Base-by-base conservation (phyloP, 2,113 vertebrate species). In the Rhodinocichla rosea region DNA sequence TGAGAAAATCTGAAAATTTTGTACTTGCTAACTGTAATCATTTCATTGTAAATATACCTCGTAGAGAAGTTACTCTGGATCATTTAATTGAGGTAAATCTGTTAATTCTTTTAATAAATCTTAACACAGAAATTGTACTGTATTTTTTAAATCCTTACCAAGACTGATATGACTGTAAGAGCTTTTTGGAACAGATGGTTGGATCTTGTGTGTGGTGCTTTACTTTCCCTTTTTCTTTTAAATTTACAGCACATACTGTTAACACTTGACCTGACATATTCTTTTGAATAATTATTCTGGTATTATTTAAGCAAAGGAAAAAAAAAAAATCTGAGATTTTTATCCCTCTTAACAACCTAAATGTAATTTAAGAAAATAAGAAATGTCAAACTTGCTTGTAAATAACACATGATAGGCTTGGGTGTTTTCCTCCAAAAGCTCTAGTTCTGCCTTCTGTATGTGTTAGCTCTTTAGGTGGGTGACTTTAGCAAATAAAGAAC, bases 181-280 rank as follows among this genome's bases (percentile, higher is more conserved):
- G 50, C 53, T 87, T 96, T 95, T 96, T 89, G 94, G 79, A 98
- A 98, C 97, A 98, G 97, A 98, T 98, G 98, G 98, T 78, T 97
- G 42, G 75, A 96, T 97, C 95, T 95, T 95, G 79, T 92, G n/a
- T 97, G 30, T 88, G 42, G 33, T 91, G 49, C 5, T 85, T 91
- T 92, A 68, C 39, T 87, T 89, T 79, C 20, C 11, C 30, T 10
- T 59, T 14, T 39, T 28, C 2, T 15, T 59, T 42, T 22, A 0
- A 75, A 53, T 92, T 96, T 97, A 86, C 88, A 68, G 55, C 92
- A 97, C 94, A 97, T 97, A 97, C 95, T 98, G 92, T 97, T 98
- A 97, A 97, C 96, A 97, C 83, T 97, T 98, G 97, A 98, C 97
- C 97, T 95, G 77, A 67, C 95, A 65, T 73, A 40, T 96, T 97